Conservation (phyloP, 2,797 vertebrate species). For the Amphiprion clarkii region DNA sequence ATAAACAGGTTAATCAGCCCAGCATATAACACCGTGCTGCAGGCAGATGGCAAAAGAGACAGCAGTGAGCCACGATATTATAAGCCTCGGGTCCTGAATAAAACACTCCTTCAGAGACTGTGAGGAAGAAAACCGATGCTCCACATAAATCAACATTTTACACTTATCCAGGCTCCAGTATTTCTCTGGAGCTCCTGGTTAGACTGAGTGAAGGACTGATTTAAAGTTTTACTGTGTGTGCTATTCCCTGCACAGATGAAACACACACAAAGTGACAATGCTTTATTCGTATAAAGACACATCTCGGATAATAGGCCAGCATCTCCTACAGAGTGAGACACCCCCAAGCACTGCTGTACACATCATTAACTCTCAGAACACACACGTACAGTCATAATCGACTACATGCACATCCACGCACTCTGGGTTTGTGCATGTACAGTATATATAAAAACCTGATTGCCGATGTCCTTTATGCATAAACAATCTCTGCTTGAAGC, state of each 20-base stretch:
- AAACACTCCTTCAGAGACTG: conserved; percentile 52
- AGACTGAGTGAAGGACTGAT: conserved; percentile 31
- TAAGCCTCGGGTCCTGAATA: conserved; percentile 52
- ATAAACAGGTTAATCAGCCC: conserved; percentile 46
- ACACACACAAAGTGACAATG: conserved; percentile 25
- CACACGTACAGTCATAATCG: conserved; percentile 2
- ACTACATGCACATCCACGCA: conserved; percentile 6
- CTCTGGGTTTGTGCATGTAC: not conserved
- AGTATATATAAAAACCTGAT: not conserved
- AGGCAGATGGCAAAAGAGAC: conserved; percentile 28
- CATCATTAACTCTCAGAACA: conserved; percentile 64
- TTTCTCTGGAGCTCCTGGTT: conserved; percentile 33
- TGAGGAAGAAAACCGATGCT: conserved; percentile 57
- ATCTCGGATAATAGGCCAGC: conserved; percentile 61
- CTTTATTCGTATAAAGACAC: conserved; percentile 63
- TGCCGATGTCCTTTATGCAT: conserved; percentile 1
- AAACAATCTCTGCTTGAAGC: not conserved
- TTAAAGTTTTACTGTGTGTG: conserved; percentile 29
- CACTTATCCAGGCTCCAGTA: conserved; percentile 37
- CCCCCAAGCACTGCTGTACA: conserved; percentile 44
- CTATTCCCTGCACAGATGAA: conserved; percentile 18
- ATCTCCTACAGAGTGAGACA: conserved; percentile 64
- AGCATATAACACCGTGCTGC: conserved; percentile 27
- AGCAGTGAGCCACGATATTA: conserved; percentile 46
- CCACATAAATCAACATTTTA: conserved; percentile 67